phyloP scores from a whole-genome alignment of 2,888 invertebrate genomes.

The Rhimphoctona megacephalus region DNA sequence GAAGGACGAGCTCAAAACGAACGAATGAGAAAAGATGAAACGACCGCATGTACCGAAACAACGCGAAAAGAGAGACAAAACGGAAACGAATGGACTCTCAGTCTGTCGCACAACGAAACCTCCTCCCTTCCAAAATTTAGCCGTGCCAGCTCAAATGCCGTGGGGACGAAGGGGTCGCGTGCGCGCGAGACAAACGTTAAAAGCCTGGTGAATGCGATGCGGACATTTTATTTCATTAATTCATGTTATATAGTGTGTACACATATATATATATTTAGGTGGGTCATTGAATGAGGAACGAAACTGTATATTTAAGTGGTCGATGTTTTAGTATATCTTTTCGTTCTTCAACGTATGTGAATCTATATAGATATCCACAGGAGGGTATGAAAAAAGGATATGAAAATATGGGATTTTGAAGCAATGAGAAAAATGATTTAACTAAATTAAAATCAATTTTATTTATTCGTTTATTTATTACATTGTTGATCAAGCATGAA shows the following conservation, averaged over 20 bases:
- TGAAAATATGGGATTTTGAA: not conserved
- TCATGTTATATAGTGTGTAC: slow-evolving; percentile 47
- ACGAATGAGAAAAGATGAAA: slow-evolving; percentile 64
- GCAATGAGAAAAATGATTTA: not conserved
- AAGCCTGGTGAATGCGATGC: slow-evolving; percentile 66
- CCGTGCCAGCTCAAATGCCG: slow-evolving; percentile 52
- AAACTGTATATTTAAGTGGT: slow-evolving; percentile 47
- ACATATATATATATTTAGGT: not conserved
- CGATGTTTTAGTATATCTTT: slow-evolving; percentile 37
- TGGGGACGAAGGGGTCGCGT: slow-evolving; percentile 56
- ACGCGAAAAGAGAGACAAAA: slow-evolving; percentile 72
- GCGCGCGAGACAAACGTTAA: slow-evolving; percentile 65
- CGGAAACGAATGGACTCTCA: slow-evolving; percentile 65
- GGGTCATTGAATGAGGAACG: not conserved
- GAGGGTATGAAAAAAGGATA: not conserved
- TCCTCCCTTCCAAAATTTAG: slow-evolving; percentile 11
- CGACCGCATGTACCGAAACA: slow-evolving; percentile 38
- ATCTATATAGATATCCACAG: not conserved
- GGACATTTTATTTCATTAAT: slow-evolving; percentile 71
- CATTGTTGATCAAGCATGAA: not conserved
- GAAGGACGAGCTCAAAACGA: slow-evolving; percentile 60
- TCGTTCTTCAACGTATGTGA: not conserved
- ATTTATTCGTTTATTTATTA: not conserved
- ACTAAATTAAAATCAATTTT: not conserved
- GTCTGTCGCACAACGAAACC: slow-evolving; percentile 46